These are phyloP conservation scores for Phenacoccus solenopsis DNA, from an alignment of 1,140 invertebrate genomes.

Conservation along the genomic window DNA sequence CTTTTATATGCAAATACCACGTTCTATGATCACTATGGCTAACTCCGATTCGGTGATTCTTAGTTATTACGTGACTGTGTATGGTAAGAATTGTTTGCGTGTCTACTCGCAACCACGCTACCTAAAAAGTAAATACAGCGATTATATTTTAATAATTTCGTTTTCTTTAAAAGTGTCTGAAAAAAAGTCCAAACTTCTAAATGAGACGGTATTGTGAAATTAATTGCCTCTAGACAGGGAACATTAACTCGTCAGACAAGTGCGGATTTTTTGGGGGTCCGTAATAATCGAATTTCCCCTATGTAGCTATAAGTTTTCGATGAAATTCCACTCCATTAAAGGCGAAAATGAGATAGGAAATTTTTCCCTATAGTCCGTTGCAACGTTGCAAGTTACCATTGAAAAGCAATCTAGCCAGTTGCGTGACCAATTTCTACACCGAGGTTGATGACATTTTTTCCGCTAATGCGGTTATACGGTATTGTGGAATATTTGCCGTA, in stretches of 20 bases:
- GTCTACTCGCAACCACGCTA: slow-evolving; percentile 78
- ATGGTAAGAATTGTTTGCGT: slow-evolving; percentile 85
- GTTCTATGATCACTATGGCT: slow-evolving; percentile 66
- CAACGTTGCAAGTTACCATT: background rate
- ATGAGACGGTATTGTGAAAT: background rate
- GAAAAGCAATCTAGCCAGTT: too few species aligned
- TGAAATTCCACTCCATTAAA: background rate
- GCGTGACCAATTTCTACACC: too few species aligned
- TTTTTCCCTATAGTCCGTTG: background rate
- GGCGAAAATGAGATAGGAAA: background rate
- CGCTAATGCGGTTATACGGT: too few species aligned
- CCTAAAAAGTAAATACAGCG: slow-evolving; percentile 40
- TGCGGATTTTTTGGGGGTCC: too few species aligned
- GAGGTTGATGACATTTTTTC: too few species aligned
- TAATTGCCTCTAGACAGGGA: background rate
- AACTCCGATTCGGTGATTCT: slow-evolving; percentile 70
- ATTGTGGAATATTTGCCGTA: too few species aligned
- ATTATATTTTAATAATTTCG: slow-evolving; percentile 6
- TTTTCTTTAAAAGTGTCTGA: background rate
- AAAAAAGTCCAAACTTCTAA: background rate
- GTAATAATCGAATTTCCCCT: background rate
- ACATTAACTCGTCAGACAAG: background rate
- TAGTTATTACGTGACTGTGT: slow-evolving; percentile 74
- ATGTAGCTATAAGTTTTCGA: too few species aligned
- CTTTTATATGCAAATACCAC: slow-evolving; percentile 71